These are phyloP conservation scores for Meleagris gallopavo DNA, from an alignment of 2,113 vertebrate species.

Conservation along the genomic window DNA sequence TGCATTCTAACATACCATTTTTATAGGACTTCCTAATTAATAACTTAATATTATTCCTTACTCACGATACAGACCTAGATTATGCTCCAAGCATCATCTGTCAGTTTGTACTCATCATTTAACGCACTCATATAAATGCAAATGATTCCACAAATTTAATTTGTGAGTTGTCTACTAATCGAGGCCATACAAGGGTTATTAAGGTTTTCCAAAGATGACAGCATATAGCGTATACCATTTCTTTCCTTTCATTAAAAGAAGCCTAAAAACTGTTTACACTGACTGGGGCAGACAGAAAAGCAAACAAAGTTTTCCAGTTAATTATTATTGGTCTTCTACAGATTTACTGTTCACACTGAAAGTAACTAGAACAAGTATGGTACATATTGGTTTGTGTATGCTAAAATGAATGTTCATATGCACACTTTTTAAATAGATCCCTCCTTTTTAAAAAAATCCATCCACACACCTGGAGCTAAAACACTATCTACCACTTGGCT, in stretches of 20 bases:
- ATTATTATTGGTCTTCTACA: not conserved
- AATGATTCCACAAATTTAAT: not conserved
- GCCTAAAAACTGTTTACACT: not conserved
- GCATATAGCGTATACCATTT: not conserved
- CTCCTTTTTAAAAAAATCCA: not conserved
- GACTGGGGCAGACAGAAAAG: not conserved
- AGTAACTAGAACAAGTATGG: not conserved
- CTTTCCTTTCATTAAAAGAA: not conserved
- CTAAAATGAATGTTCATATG: not conserved
- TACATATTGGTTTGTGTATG: not conserved
- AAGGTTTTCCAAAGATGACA: not conserved
- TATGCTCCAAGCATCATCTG: constrained; percentile 47
- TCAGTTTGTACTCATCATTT: constrained; percentile 14
- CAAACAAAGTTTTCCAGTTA: not conserved
- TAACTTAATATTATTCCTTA: constrained; percentile 49
- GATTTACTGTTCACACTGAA: not conserved
- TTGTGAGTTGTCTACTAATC: not conserved
- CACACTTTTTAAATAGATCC: not conserved
- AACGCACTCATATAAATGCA: not conserved
- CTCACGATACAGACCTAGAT: constrained; percentile 15
- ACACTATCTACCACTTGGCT: not conserved
- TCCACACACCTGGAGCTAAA: not conserved
- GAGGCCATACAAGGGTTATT: not conserved
- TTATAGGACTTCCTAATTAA: constrained; percentile 30
- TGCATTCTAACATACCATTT: not conserved